Conservation (phyloP, 2,888 invertebrate species). For the Augochlorella aurata region DNA sequence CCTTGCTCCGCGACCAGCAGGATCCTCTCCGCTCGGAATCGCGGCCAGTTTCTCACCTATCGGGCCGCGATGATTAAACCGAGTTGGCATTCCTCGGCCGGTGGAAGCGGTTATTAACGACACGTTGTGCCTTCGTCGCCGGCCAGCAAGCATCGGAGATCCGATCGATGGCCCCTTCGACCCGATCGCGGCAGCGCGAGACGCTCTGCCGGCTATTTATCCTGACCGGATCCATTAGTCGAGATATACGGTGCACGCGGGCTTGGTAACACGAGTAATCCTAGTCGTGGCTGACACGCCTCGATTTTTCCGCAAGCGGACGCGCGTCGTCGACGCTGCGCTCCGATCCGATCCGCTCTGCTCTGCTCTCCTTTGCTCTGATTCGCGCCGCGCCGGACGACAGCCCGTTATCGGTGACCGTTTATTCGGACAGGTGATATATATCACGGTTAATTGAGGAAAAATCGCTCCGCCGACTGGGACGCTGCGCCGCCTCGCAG, state of each 20-base stretch:
- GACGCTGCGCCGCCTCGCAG: background rate
- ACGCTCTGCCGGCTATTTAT: constrained; percentile 61
- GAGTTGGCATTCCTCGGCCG: constrained; percentile 58
- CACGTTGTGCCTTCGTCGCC: constrained; percentile 58
- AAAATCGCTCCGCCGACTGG: constrained; percentile 34
- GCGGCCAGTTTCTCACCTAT: constrained; percentile 54
- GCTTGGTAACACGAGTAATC: constrained; percentile 62
- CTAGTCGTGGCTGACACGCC: constrained; percentile 43
- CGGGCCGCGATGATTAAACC: constrained; percentile 63
- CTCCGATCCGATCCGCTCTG: too few relatives aligned
- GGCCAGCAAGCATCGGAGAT: constrained; percentile 49
- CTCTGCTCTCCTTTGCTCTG: too few relatives aligned
- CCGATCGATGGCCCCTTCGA: constrained; percentile 59
- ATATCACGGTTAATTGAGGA: constrained; percentile 44
- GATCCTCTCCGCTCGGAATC: constrained; percentile 34
- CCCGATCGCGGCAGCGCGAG: constrained; percentile 29
- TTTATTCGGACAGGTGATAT: constrained; percentile 50
- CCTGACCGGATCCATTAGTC: constrained; percentile 66
- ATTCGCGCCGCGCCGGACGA: background rate
- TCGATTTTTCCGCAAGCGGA: constrained; percentile 37
- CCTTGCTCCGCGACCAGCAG: constrained; percentile 18
- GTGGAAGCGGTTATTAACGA: constrained; percentile 68
- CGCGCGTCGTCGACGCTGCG: constrained; percentile 15
- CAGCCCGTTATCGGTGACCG: constrained; percentile 49
- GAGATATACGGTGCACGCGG: constrained; percentile 48